Evolutionary conservation across 2,888 invertebrate species (phyloP).

Genomic region (Troglohyphantes excavatus): DNA sequence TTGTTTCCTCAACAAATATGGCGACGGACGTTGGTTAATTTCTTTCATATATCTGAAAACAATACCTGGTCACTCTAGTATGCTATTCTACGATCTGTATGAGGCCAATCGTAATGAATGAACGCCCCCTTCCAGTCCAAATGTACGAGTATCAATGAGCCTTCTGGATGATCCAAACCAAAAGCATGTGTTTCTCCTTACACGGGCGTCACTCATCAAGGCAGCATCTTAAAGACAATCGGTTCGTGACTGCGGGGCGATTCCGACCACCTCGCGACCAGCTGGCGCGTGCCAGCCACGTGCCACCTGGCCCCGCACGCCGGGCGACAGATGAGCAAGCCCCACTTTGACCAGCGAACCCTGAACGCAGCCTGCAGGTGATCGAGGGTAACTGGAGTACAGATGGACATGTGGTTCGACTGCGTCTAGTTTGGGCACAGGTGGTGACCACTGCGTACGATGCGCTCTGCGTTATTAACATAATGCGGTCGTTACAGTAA

Average conservation of each 20-base stretch:
- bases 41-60: too few species aligned
- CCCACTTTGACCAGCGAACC: not conserved
- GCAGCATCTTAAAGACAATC: not conserved
- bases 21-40: too few species aligned
- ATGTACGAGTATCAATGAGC: not conserved
- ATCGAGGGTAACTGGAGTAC: not conserved
- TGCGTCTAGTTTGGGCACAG: not conserved
- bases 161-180: not conserved
- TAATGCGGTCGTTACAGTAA: too few species aligned
- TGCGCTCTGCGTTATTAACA: not conserved
- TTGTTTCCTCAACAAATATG: too few species aligned
- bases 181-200: conserved; percentile 15
- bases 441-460: not conserved
- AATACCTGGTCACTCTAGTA: too few species aligned
- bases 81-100: too few species aligned
- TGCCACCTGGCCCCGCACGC: conserved; percentile 26
- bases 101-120: too few species aligned
- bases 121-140: too few species aligned
- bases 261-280: conserved; percentile 4
- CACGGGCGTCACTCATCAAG: not conserved
- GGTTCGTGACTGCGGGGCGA: not conserved
- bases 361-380: not conserved
- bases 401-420: not conserved
- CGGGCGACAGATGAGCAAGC: conserved; percentile 13
- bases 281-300: conserved; percentile 47